A percentile compares a stretch with the other conserved stretches of the same genome.
phyloP scores from a whole-genome alignment of 2,888 invertebrate genomes.

The Drosophila putrida region DNA sequence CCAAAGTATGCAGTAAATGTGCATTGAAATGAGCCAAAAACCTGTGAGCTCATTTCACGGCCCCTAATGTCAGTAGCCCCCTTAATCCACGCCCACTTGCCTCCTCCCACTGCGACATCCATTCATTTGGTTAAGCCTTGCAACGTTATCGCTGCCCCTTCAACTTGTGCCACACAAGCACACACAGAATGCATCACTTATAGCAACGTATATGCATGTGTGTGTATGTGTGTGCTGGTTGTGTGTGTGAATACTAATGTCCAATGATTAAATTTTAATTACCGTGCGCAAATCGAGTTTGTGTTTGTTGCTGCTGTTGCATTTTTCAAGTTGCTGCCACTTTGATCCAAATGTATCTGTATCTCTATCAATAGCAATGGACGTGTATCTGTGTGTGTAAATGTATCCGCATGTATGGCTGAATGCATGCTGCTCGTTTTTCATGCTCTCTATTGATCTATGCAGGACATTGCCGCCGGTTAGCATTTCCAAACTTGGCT shows the following conservation, averaged over 20 bases:
- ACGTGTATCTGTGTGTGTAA: slow-evolving; percentile 6
- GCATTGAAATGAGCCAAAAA: slow-evolving; percentile 24
- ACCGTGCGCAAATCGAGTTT: slow-evolving; percentile 76
- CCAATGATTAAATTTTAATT: slow-evolving; percentile 82
- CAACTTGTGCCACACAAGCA: slow-evolving; percentile 10
- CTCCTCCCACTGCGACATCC: not conserved
- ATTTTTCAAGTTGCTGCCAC: slow-evolving; percentile 64
- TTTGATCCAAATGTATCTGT: slow-evolving; percentile 47
- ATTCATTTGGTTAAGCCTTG: slow-evolving; percentile 48
- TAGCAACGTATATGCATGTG: slow-evolving; percentile 38
- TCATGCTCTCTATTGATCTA: slow-evolving; percentile 37
- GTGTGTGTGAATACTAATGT: slow-evolving; percentile 70
- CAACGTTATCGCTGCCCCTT: slow-evolving; percentile 37
- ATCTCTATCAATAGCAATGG: slow-evolving; percentile 13
- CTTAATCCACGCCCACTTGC: not conserved
- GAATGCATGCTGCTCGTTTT: slow-evolving; percentile 36
- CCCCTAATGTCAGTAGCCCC: not conserved
- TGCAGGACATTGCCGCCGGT: slow-evolving; percentile 31
- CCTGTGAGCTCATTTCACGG: slow-evolving; percentile 25
- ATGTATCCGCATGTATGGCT: slow-evolving; percentile 15
- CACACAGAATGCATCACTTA: slow-evolving; percentile 42
- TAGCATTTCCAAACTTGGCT: slow-evolving; percentile 37
- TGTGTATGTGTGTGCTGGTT: slow-evolving; percentile 11
- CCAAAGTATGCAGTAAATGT: slow-evolving; percentile 35
- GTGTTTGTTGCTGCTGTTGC: slow-evolving; percentile 45